A percentile compares a stretch with the other conserved stretches of the same genome.
Evolutionary conservation across 2,888 invertebrate genomes (phyloP).

Genomic region (Sphaerophoria rueppellii): DNA sequence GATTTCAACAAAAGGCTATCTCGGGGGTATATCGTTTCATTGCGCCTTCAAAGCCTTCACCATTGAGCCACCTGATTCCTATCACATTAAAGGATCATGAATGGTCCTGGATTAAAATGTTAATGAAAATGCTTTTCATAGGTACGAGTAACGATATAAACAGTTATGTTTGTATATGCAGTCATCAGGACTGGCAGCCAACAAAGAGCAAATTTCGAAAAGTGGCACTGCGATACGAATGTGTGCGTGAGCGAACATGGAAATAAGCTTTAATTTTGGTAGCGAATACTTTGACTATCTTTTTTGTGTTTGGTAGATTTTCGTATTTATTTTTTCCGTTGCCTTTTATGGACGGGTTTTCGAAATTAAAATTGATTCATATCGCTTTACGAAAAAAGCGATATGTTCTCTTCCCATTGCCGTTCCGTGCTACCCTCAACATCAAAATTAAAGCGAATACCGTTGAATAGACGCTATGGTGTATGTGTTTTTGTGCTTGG

Average conservation of each 20-base stretch:
- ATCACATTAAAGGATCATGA: conserved; percentile 68
- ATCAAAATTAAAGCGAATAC: conserved; percentile 24
- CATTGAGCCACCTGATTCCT: conserved; percentile 46
- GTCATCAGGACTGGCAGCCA: neutral
- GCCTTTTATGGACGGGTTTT: conserved; percentile 11
- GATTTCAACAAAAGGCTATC: neutral
- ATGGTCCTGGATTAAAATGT: conserved; percentile 71
- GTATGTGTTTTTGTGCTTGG: neutral
- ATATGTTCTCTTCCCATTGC: conserved; percentile 12
- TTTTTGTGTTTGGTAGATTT: neutral
- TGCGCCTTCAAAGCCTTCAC: conserved; percentile 22
- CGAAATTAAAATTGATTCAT: conserved; percentile 67
- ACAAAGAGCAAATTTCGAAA: neutral
- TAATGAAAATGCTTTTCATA: conserved; percentile 71
- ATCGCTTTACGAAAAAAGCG: conserved; percentile 45
- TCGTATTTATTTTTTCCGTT: conserved; percentile 19
- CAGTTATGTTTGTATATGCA: neutral
- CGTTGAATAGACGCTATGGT: neutral
- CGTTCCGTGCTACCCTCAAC: neutral
- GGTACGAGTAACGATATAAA: conserved; percentile 15
- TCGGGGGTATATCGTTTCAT: conserved; percentile 15
- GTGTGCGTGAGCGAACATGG: conserved; percentile 10
- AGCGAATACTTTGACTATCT: conserved; percentile 53
- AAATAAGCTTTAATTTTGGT: conserved; percentile 54
- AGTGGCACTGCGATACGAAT: neutral